Percentiles rank a stretch among this genome's conserved stretches.
Conservation (phyloP, 2,797 vertebrate species). For the Salarias fasciatus region DNA sequence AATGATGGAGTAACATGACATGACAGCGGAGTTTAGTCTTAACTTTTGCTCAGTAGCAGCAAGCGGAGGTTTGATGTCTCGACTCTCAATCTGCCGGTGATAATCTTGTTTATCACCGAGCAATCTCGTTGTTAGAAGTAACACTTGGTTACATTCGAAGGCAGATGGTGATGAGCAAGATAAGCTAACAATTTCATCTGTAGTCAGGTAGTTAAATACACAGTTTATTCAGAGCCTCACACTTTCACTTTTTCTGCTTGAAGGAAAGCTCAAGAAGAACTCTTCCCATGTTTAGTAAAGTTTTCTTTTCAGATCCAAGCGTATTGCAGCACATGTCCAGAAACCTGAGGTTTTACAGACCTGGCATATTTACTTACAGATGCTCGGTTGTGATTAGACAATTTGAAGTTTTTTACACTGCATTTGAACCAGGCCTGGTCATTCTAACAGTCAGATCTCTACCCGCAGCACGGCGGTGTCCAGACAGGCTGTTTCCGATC, state of each 20-base stretch:
- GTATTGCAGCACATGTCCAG: background rate
- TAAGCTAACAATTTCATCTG: background rate
- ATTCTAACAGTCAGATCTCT: slow-evolving; percentile 32
- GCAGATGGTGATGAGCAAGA: background rate
- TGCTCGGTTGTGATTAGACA: slow-evolving; percentile 26
- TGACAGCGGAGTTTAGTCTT: too few relatives aligned
- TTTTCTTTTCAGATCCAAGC: slow-evolving; percentile 4
- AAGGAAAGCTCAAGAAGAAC: background rate
- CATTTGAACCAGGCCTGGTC: slow-evolving; percentile 44
- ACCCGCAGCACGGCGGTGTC: slow-evolving; percentile 20
- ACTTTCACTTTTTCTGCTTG: background rate
- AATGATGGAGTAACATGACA: too few relatives aligned
- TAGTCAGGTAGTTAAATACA: background rate
- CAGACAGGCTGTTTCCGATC: slow-evolving; percentile 40
- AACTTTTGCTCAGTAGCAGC: too few relatives aligned
- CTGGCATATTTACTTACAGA: slow-evolving; percentile 2
- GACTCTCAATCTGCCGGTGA: background rate
- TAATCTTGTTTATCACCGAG: too few relatives aligned
- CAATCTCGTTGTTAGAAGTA: background rate
- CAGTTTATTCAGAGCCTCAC: too few relatives aligned
- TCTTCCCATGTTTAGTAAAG: background rate
- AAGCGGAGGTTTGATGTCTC: too few relatives aligned
- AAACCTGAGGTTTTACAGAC: slow-evolving; percentile 30
- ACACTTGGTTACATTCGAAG: too few relatives aligned
- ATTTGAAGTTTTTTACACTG: slow-evolving; percentile 38